These are phyloP conservation scores for Cyprinodon brontotheroides DNA, from an alignment of 2,113 vertebrate species.

Conservation along the genomic window DNA sequence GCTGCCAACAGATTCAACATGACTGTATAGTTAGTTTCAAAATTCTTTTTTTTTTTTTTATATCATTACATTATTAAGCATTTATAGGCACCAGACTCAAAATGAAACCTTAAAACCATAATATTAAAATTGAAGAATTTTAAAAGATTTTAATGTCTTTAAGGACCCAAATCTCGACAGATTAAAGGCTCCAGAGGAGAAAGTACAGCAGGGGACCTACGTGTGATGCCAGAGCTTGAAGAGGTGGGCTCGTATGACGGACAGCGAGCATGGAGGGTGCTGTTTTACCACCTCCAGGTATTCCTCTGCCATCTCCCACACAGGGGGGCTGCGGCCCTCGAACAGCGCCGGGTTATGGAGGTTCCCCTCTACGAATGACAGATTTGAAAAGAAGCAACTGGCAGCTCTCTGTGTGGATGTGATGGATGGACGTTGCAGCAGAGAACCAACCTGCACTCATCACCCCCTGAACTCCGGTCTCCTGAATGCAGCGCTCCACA, in stretches of 20 bases:
- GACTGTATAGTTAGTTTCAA: no score
- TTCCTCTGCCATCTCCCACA: conserved; percentile 97
- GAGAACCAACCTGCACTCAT: conserved; percentile 91
- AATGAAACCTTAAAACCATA: no score
- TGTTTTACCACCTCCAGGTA: conserved; percentile 89
- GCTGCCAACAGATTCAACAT: no score
- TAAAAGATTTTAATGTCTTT: no score
- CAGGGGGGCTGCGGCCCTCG: conserved; percentile 88
- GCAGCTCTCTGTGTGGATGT: no score
- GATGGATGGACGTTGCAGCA: no score
- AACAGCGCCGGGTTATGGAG: conserved; percentile 97
- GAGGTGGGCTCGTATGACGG: conserved; percentile 92
- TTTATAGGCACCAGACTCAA: no score
- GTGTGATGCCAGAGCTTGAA: conserved; percentile 99
- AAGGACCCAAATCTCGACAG: no score
- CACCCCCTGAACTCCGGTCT: conserved; percentile 92
- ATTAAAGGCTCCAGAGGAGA: no score
- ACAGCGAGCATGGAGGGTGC: conserved; percentile 89
- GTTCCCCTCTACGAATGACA: conserved; percentile 86
- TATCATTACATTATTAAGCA: no score
- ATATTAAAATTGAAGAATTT: no score
- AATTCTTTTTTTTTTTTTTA: no score
- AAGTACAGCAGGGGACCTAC: conserved; percentile 66
- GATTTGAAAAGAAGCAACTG: not conserved
- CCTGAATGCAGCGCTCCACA: conserved; percentile 89